phyloP scores from a whole-genome alignment of 2,888 invertebrate species.

The Pseudoips prasinana region DNA sequence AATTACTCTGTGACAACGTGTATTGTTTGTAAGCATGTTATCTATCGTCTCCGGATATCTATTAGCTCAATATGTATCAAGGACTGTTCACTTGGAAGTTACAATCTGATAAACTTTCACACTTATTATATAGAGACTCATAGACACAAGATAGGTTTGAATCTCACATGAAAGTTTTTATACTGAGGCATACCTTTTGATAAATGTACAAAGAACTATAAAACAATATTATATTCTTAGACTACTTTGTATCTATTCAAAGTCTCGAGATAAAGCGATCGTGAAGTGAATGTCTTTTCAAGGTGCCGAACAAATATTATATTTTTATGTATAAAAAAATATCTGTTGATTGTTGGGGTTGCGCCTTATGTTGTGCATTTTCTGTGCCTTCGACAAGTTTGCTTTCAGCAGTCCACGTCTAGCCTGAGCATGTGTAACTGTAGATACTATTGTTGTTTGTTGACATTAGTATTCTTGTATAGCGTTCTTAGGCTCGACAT shows the following conservation, averaged over 20 bases:
- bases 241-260: constrained; percentile 23
- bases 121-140: constrained; percentile 12
- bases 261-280: constrained; percentile 9
- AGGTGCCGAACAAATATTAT: constrained; percentile 39
- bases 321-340: constrained; percentile 23
- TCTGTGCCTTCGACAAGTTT: constrained; percentile 70
- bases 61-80: constrained; percentile 43
- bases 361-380: constrained; percentile 61
- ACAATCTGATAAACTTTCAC: constrained; percentile 22
- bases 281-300: constrained; percentile 18
- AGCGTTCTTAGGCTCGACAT: constrained; percentile 26
- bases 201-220: constrained; percentile 14
- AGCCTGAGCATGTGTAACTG: constrained; percentile 36
- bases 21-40: constrained; percentile 41
- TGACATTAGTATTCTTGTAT: constrained; percentile 29
- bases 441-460: constrained; percentile 44
- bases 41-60: constrained; percentile 31
- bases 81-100: constrained; percentile 25
- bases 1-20: constrained; percentile 66
- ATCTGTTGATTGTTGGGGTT: constrained; percentile 48
- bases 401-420: constrained; percentile 57
- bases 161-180: constrained; percentile 35
- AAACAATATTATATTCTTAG: constrained; percentile 12
- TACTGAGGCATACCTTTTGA: constrained; percentile 24
- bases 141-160: constrained; percentile 29